Base-by-base conservation (phyloP, 1,140 invertebrate species). In the Monochamus saltuarius region DNA sequence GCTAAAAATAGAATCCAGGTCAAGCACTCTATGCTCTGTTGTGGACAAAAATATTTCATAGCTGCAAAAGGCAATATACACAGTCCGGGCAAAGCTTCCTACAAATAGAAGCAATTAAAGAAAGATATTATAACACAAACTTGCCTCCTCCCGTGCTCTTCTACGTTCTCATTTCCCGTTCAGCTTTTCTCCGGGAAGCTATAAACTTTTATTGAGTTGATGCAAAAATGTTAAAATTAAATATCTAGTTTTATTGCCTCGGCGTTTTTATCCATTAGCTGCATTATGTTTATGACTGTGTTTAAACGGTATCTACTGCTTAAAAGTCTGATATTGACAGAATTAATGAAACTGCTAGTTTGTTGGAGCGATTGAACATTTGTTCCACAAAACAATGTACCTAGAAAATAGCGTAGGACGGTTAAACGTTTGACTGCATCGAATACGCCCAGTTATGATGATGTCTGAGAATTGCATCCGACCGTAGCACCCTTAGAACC, bases 161-260 rank as follows among this genome's bases (percentile, higher is more conserved):
- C 14, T 47, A n/a, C n/a, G 35, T 19, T n/a, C 36, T 13, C 4
- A 53, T 17, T 38, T 38, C 35, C 36, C 11, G 22, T 17, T 38
- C 39, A 16, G 34, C 36, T 54, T 29, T 35, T 4, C 35, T 47
- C 39, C 16, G 35, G 35, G 36, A 53, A 52, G 47, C 22, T 29
- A 29, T 39, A 10, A 37, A 38, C 39, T 53, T 51, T 49, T 51
- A 51, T 43, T 60, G 58, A 46, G 54, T 51, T 51, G 58, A 60
- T 17, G 52, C 50, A 53, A 19, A 45, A 53, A 51, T 60, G 29
- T 45, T 49, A 40, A 47, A 49, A 49, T 45, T 47, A 40, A 58
- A 50, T 49, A 35, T 49, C 45, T 47, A 34, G 22, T 49, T 36
- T 46, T 49, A 34, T 35, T 36, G 36, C 19, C 35, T 37, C 38